Evolutionary conservation across 2,797 vertebrate species (phyloP), one percentile per base, ranked within the genome.

Genomic region (Hoplostethus mediterraneus): DNA sequence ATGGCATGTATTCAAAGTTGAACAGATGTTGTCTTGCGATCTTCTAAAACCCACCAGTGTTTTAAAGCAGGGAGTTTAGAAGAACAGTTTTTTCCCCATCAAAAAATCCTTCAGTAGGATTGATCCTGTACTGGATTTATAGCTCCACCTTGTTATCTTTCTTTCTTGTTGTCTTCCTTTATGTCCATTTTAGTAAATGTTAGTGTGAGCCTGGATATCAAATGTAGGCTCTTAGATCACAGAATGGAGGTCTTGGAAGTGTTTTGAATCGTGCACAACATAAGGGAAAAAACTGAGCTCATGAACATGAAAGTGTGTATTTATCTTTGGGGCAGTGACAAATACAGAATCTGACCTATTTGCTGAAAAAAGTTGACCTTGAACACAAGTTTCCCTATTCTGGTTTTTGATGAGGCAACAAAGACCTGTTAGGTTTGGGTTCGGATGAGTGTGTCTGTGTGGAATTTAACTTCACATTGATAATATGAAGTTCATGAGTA

Each of bases 21-120:
- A 80, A 55, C 73, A 76, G 56, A 63, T 79, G 75, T 62, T 73
- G 64, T 77, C 17, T 60, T 78, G 3, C 66, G 57, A 75, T 71
- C 59, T 16, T 56, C 63, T 54, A 36, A 73, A 44, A 47, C 53
- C 42, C 17, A 54, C 28, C 16, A 6, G 38, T 62, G 36, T 48
- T 52, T 64, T 64, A 3, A 40, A 64, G n/a, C 6, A 2, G 42
- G 16, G 17, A 48, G 31, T 40, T 28, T 28, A 21, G 2, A 4
- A 44, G 25, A 16, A 63, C 45, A 28, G 58, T 44, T 66, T 33
- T 68, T 65, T 64, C 49, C 55, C n/a, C 71, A 33, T 76, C 44
- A 40, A 66, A 54, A 67, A 56, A 13, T 42, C 45, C 53, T 53
- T 59, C 12, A 11, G 36, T 73, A 36, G 53, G 25, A 60, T n/a